A percentile compares a stretch with the other conserved stretches of the same genome.
These are phyloP conservation scores for Drosophila anomalata DNA, from an alignment of 2,888 invertebrate species.

Conservation along the genomic window DNA sequence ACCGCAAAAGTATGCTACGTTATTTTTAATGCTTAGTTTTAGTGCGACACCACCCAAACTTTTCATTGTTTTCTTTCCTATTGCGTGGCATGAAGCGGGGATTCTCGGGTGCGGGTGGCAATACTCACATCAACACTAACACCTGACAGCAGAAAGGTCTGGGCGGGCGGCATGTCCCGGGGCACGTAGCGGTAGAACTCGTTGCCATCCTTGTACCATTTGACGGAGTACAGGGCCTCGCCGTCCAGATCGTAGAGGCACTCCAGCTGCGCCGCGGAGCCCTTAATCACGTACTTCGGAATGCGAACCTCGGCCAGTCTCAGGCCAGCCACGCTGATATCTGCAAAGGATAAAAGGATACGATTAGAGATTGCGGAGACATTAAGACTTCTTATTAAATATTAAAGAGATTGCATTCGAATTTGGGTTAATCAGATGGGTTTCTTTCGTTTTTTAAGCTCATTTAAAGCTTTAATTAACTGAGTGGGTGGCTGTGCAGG, in stretches of 20 bases:
- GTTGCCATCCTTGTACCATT: constrained; percentile 96
- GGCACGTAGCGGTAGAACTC: constrained; percentile 95
- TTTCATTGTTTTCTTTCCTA: neutral
- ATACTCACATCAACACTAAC: constrained; percentile 93
- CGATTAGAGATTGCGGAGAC: constrained; percentile 31
- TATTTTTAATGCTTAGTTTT: constrained; percentile 61
- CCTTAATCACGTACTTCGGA: constrained; percentile 91
- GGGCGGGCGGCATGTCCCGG: constrained; percentile 91
- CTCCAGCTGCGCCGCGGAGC: constrained; percentile 90
- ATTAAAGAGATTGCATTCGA: neutral
- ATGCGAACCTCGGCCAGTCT: constrained; percentile 91
- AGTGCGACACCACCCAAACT: constrained; percentile 26
- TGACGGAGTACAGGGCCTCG: constrained; percentile 93
- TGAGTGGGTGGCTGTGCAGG: neutral
- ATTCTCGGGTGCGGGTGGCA: neutral
- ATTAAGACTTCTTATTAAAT: neutral
- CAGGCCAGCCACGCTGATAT: constrained; percentile 85
- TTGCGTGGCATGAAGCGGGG: neutral
- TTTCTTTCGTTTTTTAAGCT: constrained; percentile 28
- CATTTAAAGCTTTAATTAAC: constrained; percentile 59
- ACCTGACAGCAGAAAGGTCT: constrained; percentile 91
- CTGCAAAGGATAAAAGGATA: constrained; percentile 68
- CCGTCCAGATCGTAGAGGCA: constrained; percentile 93
- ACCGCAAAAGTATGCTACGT: constrained; percentile 73
- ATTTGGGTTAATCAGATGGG: neutral